Evolutionary conservation across 2,888 invertebrate genomes (phyloP), one percentile per base, ranked within the genome.

Genomic region (Synanthedon tipuliformis): DNA sequence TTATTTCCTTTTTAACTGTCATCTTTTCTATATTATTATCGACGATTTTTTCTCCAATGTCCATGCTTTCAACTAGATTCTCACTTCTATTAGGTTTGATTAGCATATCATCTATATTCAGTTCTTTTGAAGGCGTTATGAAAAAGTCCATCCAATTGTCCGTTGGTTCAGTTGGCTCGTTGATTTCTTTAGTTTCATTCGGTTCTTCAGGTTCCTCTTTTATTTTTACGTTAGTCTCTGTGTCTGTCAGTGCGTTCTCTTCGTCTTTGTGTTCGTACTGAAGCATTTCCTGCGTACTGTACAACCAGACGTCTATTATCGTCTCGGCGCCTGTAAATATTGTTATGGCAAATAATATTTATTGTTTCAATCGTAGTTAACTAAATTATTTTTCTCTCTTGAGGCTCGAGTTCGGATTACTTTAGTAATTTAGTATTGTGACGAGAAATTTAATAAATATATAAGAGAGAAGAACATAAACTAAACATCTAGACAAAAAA

Each of bases 271-370:
- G 78, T 34, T 80, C 78, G 51, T 71, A 78, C 57, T 78, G 62
- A 0, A 83, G 18, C 88, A 88, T 88, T 45, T 84, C 81, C 40
- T 71, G 74, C 0, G 85, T 83, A 41, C 85, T 84, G 64, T 90
- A 89, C 0, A 92, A 61, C 91, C 92, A 93, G 4, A 94, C 89
- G 63, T 94, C 93, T 0, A 93, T 90, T 10, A 93, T 71, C 0
- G 95, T 96, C 83, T 96, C 96, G 11, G 93, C 91, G 48, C 95
- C 95, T 91, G 75, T 12, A 85, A 66, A 64, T 3, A 13, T 41
- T 23, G 4, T 7, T 1, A 45, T 0, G 34, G 34, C 8, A 27
- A 41, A 45, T 8, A 23, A 4, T 23, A 23, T 23, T 23, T 4
- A 18, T 23, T 23, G 4, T 23, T 23, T 23, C 4, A 3, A 23